Base-by-base conservation (phyloP, 2,888 invertebrate genomes). In the Apodemia duryi region DNA sequence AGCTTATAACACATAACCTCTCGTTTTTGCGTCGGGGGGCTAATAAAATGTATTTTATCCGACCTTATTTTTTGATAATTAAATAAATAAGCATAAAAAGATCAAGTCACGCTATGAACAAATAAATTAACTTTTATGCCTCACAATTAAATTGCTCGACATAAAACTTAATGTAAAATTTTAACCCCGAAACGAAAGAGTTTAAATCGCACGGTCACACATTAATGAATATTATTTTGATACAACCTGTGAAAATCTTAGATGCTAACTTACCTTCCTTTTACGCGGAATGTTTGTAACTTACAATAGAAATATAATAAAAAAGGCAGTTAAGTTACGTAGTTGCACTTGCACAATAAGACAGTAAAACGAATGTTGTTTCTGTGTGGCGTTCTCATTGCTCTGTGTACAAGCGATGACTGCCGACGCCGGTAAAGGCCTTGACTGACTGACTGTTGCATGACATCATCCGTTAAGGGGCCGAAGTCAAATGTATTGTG, bases 201-300 rank as follows among this genome's bases (percentile, higher is more conserved):
- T 43, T 43, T 11, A 43, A 43, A 4, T 11, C 11, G 2, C 3
- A 10, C 46, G 46, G 46, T 46, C 46, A 46, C 11, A 46, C 46
- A 5, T 13, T 46, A 46, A 46, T 46, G 11, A 43, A 11, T 43
- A 11, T 38, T 9, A 38, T 38, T 38, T 7, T 38, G 2, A 46
- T 46, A 13, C 46, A 46, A 62, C 69, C 70, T 69, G 69, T 65
- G 38, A 65, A 57, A 61, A 52, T 63, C 64, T 64, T 61, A 54
- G 65, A 68, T 71, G 69, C 69, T 66, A 69, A 85, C 90, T 89
- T 75, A 91, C 91, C 91, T 91, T 91, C 85, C 88, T 85, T 80
- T 90, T 91, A 10, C 91, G 89, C 76, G 91, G 91, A 88, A 91
- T 91, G 80, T 81, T 90, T 75, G 73, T 74, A 74, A 76, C 80